These are phyloP conservation scores for Cerceris rybyensis DNA, from an alignment of 2,888 invertebrate species.

Conservation along the genomic window DNA sequence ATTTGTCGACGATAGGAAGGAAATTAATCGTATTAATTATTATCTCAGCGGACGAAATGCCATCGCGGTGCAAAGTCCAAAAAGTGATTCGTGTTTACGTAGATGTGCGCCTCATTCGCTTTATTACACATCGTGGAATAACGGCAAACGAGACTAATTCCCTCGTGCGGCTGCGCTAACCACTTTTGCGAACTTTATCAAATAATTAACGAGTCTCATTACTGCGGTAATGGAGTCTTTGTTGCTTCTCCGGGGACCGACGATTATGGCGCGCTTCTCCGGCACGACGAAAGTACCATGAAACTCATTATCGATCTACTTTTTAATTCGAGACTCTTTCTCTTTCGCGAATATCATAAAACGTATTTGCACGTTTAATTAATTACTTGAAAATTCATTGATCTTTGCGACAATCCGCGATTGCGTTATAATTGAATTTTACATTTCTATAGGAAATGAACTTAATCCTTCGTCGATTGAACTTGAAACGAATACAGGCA, in stretches of 20 bases:
- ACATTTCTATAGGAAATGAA: too few species aligned
- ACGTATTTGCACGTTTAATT: too few species aligned
- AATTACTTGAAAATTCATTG: too few species aligned
- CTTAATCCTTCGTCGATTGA: too few species aligned
- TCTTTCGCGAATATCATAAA: too few species aligned
- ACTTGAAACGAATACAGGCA: too few species aligned
- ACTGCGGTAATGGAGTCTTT: constrained; percentile 48
- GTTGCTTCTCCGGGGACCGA: constrained; percentile 22
- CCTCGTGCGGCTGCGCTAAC: constrained; percentile 17
- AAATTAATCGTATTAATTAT: too few species aligned
- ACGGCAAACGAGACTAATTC: constrained; percentile 13
- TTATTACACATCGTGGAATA: not conserved
- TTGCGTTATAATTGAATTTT: too few species aligned
- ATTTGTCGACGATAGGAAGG: too few species aligned
- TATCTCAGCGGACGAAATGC: too few species aligned
- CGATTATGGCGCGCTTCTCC: constrained; percentile 18
- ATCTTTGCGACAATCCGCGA: too few species aligned
- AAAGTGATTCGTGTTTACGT: not conserved
- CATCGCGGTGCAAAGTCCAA: not conserved
- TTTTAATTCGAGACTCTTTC: too few species aligned
- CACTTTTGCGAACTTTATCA: constrained; percentile 37
- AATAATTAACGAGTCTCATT: constrained; percentile 61
- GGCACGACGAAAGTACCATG: not conserved
- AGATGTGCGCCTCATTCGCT: not conserved
- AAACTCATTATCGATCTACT: not conserved